Evolutionary conservation across 2,113 vertebrate genomes (phyloP), one percentile per base, ranked within the genome.

Genomic region (Poeciliopsis occidentalis): DNA sequence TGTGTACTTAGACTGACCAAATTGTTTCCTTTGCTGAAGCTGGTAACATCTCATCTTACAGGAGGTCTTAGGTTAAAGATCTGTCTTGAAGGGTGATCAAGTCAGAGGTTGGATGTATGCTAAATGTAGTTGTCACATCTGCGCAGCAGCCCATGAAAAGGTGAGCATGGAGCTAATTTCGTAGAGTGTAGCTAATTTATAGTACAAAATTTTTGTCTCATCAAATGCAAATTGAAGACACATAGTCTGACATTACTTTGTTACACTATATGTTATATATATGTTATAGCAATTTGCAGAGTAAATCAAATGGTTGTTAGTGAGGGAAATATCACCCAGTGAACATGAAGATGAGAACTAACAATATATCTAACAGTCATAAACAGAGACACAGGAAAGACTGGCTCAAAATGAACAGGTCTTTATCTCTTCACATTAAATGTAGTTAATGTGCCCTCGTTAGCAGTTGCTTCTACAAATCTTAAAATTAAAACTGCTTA

Each of bases 151-250:
- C 27, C 17, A 79, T 70, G 77, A 73, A 89, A 84, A 86, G 83
- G 73, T 90, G 86, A 86, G 26, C 8, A 13, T 78, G 60, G 73
- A 74, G 67, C 68, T 81, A 68, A 89, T 88, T 84, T 81, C 81
- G 71, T 78, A 61, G 63, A 65, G 75, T 82, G 74, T 68, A 75
- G 65, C 74, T 85, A 71, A 89, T 88, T 91, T 90, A 85, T 74
- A 78, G 67, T 67, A 67, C 30, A 76, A 74, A 79, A 77, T 81
- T 87, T 85, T 68, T 51, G 68, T 73, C 69, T 79, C 69, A 76
- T 87, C 78, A 80, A 69, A 79, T 75, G 65, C 75, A 79, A 51
- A 86, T 57, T 75, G 60, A 79, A 74, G 30, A 19, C 79, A 75
- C 70, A 80, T 67, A 80, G 12, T 62, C 34, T 69, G 69, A 76